These are phyloP conservation scores for Suricata suricatta DNA, from an alignment of 2,113 vertebrate species.

Conservation along the genomic window DNA sequence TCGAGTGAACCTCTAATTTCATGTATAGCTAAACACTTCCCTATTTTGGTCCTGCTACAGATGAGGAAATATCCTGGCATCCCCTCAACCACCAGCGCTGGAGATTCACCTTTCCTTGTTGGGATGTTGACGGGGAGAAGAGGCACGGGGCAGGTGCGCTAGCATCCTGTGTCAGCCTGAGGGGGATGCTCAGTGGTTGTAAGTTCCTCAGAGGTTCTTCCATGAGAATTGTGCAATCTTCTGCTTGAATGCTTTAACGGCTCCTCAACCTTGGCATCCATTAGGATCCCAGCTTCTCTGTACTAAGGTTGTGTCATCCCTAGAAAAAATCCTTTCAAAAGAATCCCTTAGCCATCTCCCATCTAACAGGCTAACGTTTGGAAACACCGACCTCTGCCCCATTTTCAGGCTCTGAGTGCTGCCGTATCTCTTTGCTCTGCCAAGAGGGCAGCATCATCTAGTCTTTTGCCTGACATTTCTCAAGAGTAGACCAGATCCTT, in stretches of 20 bases:
- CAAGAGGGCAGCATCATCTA: not conserved
- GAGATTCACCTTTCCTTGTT: not conserved
- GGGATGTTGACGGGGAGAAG: not conserved
- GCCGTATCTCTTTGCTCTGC: not conserved
- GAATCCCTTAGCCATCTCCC: not conserved
- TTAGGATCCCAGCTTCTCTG: not conserved
- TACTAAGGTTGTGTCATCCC: not conserved
- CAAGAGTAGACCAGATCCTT: not conserved
- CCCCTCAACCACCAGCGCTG: not conserved
- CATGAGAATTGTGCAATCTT: not conserved
- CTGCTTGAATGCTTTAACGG: not conserved
- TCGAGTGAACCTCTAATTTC: not conserved
- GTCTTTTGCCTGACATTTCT: not conserved
- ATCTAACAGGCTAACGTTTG: not conserved
- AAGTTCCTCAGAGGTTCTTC: not conserved
- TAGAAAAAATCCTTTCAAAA: not conserved
- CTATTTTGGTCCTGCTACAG: not conserved
- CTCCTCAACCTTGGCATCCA: not conserved
- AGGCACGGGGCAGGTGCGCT: rapidly evolving
- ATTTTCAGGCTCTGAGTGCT: not conserved
- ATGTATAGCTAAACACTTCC: not conserved
- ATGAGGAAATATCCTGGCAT: not conserved
- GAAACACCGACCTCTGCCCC: not conserved
- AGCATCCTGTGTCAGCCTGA: not conserved
- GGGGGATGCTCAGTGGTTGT: not conserved